Percentiles rank a stretch among this genome's conserved stretches.
Evolutionary conservation across 2,113 vertebrate genomes (phyloP).

Genomic region (Lathamus discolor): DNA sequence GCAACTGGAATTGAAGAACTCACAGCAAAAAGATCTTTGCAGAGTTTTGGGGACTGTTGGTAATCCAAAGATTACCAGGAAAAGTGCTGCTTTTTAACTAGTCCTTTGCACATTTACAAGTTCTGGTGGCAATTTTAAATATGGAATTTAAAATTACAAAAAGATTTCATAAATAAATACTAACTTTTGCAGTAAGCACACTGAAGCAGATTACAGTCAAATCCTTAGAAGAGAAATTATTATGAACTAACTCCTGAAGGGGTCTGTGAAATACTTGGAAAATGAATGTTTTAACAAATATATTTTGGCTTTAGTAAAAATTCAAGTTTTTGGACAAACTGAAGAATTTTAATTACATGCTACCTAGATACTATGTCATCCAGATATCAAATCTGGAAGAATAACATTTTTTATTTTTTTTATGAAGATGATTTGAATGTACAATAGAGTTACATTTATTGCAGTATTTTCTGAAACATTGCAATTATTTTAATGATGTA

Average conservation of each 20-base stretch:
- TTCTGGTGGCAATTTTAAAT: background rate
- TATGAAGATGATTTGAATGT: background rate
- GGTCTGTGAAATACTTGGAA: background rate
- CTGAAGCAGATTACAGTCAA: background rate
- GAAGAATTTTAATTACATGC: background rate
- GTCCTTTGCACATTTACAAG: background rate
- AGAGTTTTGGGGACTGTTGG: background rate
- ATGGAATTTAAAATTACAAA: background rate
- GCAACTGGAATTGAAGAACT: background rate
- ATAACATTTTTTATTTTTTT: background rate
- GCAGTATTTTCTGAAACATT: slow-evolving; percentile 1
- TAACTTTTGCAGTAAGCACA: background rate
- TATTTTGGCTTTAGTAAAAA: background rate
- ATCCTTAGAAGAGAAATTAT: background rate
- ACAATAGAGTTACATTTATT: background rate
- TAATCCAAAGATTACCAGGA: background rate
- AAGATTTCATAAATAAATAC: background rate
- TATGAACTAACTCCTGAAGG: background rate
- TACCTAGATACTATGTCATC: background rate
- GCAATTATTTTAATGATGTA: background rate
- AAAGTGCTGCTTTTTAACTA: background rate
- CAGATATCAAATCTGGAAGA: background rate
- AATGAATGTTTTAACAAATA: background rate
- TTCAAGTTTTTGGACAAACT: background rate
- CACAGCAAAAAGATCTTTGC: background rate